These are phyloP conservation scores for Prunella himalayana DNA, from an alignment of 2,113 vertebrate genomes.

Conservation along the genomic window DNA sequence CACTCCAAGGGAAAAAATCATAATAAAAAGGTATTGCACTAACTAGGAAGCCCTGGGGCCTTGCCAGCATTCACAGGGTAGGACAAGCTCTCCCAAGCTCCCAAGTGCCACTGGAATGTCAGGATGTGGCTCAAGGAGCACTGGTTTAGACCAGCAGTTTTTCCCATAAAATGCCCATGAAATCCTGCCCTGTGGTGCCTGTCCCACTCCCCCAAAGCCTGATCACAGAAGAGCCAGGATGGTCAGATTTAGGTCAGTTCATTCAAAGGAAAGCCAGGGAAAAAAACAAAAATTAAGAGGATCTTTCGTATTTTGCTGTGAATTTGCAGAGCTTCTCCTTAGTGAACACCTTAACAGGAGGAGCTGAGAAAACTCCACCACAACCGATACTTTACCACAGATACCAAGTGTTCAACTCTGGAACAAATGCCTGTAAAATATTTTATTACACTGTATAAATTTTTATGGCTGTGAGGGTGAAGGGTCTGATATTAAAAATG, in stretches of 20 bases:
- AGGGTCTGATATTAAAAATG: not conserved
- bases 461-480: not conserved
- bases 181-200: not conserved
- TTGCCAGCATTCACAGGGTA: not conserved
- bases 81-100: not conserved
- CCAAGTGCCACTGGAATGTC: not conserved
- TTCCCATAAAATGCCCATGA: rapidly evolving
- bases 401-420: not conserved
- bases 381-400: not conserved
- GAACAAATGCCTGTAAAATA: not conserved
- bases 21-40: not conserved
- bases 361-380: not conserved
- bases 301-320: not conserved
- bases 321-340: not conserved
- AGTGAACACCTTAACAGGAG: rapidly evolving
- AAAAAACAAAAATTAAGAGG: not conserved
- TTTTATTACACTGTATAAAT: not conserved
- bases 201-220: not conserved
- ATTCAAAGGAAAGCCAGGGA: not conserved
- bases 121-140: not conserved
- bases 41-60: not conserved
- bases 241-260: rapidly evolving
- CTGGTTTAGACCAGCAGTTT: not conserved
- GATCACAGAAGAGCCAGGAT: not conserved
- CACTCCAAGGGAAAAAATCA: not conserved